Base-by-base conservation (phyloP, 2,888 invertebrate genomes). In the Phyllotreta cruciferae region DNA sequence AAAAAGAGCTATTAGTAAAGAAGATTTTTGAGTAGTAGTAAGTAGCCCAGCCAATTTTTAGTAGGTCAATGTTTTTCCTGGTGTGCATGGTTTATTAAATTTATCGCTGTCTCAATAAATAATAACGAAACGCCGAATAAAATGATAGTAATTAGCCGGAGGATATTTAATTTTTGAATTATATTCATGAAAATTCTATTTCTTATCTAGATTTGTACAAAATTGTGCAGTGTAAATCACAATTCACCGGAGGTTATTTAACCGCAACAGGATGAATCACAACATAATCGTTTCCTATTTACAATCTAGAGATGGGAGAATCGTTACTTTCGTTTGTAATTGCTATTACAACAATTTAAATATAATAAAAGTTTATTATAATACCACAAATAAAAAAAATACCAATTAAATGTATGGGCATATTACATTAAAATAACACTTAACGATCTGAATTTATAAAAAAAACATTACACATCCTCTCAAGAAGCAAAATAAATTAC, bases 141-240 rank as follows among this genome's bases (percentile, higher is more conserved):
- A 36, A 44, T 8, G 10, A 44, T 11, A 7, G 13, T 11, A 11
- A 9, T 44, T 44, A 14, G 13, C 44, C 11, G 44, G 13, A n/a
- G 44, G 44, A n/a, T 44, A 44, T 44, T 44, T 44, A 44, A 14
- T 44, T 44, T 44, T 44, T 44, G 10, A 44, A 14, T 44, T 44
- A 13, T 44, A 10, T 44, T 44, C 11, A 13, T 11, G 44, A 11
- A 44, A 44, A 44, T 44, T 44, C 44, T 44, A 14, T 11, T 10
- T 11, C 44, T 56, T 45, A 45, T 56, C 45, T 44, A 36, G 45
- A 42, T 45, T 45, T 41, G 36, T 45, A 56, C 44, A 39, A 56
- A 36, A 56, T 44, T 56, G 9, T 36, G 41, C 42, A 45, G n/a
- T 24, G 9, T 56, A 41, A 36, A 45, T 44, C 10, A 56, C 7